phyloP scores from a whole-genome alignment of 2,797 vertebrate genomes.

The Petrocephalus sullivani region DNA sequence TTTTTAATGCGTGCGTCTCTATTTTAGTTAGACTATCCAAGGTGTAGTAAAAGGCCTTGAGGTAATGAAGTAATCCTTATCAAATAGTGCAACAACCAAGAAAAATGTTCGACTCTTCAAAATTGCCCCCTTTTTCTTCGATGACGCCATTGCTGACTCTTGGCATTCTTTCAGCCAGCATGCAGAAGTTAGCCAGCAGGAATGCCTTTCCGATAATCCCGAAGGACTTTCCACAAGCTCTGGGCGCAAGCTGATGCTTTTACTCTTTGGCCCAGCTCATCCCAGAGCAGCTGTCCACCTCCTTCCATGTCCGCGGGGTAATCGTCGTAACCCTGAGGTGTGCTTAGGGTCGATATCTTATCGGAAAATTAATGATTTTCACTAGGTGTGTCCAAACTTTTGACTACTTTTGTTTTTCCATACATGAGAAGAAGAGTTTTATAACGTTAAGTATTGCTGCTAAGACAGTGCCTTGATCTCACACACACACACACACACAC shows the following conservation, averaged over 20 bases:
- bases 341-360: neutral
- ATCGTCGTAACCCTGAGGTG: neutral
- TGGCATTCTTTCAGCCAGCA: neutral
- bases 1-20: neutral
- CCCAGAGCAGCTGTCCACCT: neutral
- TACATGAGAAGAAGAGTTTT: neutral
- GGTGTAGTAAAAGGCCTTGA: neutral
- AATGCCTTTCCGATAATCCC: neutral
- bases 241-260: neutral
- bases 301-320: neutral
- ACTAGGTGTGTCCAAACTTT: neutral
- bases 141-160: neutral
- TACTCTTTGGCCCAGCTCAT: neutral
- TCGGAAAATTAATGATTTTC: neutral
- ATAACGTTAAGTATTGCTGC: neutral
- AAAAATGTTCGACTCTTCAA: neutral
- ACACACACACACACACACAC: neutral
- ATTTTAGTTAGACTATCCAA: neutral
- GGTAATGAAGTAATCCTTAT: neutral
- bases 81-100: neutral
- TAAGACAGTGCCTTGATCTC: neutral
- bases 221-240: neutral
- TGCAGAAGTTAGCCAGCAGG: neutral
- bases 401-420: neutral
- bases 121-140: neutral